phyloP scores from a whole-genome alignment of 2,888 invertebrate genomes.

The Folsomia manolachei region DNA sequence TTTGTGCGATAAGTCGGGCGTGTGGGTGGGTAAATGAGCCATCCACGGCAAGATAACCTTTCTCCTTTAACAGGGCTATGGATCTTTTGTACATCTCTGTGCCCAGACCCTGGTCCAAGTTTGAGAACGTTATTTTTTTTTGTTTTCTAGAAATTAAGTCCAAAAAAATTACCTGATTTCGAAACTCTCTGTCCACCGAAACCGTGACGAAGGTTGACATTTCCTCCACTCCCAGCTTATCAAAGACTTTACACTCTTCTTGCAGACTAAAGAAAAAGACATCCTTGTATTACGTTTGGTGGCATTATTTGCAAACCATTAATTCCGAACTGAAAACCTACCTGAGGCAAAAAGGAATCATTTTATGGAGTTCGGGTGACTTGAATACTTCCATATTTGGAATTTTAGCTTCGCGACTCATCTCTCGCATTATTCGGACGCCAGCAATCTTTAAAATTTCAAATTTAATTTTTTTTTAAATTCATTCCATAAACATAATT shows the following conservation, averaged over 20 bases:
- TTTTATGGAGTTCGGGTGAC: conserved; percentile 33
- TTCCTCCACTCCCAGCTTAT: conserved; percentile 32
- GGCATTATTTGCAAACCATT: no score
- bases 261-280: conserved; percentile 32
- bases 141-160: no score
- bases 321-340: no score
- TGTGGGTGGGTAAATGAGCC: conserved; percentile 38
- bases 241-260: conserved; percentile 35
- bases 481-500: neutral
- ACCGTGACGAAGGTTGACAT: conserved; percentile 38
- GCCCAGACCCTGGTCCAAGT: conserved; percentile 25
- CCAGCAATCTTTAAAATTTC: conserved; percentile 37
- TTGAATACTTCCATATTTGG: conserved; percentile 38
- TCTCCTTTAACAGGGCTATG: conserved; percentile 32
- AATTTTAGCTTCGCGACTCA: conserved; percentile 33
- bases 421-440: conserved; percentile 35
- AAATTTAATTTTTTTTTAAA: no score
- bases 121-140: neutral
- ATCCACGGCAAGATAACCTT: conserved; percentile 36
- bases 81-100: conserved; percentile 40
- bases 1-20: conserved; percentile 29
- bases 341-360: conserved; percentile 36
- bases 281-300: conserved; percentile 35
- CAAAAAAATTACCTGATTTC: conserved; percentile 30
- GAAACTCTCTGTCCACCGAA: conserved; percentile 33